These are phyloP conservation scores for Mormyrops attenuatus DNA, from an alignment of 2,797 vertebrate species.

Conservation along the genomic window DNA sequence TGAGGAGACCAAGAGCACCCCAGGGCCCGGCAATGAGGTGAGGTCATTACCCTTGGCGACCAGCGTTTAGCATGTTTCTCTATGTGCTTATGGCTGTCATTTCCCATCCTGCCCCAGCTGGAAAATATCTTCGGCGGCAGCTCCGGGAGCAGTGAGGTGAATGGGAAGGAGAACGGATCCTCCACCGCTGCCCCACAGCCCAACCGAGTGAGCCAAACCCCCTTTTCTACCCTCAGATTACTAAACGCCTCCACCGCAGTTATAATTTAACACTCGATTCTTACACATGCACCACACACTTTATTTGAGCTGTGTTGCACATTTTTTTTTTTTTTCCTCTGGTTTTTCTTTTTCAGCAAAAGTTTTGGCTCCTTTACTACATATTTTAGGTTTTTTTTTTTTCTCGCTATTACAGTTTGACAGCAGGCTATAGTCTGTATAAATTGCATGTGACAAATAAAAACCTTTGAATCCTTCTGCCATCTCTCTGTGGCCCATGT, in stretches of 20 bases:
- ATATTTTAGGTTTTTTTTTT: neutral
- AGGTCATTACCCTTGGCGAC: slow-evolving; percentile 26
- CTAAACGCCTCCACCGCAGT: neutral
- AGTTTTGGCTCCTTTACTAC: neutral
- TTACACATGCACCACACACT: neutral
- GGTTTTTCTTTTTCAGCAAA: neutral
- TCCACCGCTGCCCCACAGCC: slow-evolving; percentile 60
- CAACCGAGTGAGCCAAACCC: slow-evolving; percentile 68
- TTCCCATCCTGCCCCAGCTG: slow-evolving; percentile 59
- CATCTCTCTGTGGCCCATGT: neutral
- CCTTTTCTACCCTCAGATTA: neutral
- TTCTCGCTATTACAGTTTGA: neutral
- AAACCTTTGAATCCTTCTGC: neutral
- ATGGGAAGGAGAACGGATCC: slow-evolving; percentile 77
- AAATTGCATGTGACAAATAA: neutral
- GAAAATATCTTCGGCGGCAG: slow-evolving; percentile 78
- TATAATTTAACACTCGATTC: neutral
- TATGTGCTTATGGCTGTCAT: neutral
- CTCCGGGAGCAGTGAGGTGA: slow-evolving; percentile 62
- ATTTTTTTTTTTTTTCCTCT: neutral
- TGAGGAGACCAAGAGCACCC: slow-evolving; percentile 70
- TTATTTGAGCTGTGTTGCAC: neutral
- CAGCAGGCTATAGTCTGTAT: neutral
- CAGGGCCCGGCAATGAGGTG: slow-evolving; percentile 72
- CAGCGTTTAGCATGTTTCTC: neutral